Base-by-base conservation (phyloP, 2,888 invertebrate genomes). In the Falcaria lacertinaria region DNA sequence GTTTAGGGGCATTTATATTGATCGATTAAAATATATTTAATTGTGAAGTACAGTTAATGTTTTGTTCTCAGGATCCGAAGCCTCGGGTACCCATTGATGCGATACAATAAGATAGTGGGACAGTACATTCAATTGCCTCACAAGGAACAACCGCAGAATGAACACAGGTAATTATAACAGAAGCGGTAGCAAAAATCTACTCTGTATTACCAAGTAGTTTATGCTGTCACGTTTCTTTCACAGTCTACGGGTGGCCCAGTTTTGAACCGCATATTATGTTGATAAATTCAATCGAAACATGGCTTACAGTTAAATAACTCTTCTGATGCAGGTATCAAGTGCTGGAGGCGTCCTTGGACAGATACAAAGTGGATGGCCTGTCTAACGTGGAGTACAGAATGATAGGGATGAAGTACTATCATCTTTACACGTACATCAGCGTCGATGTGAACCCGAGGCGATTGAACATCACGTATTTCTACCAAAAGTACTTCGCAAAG, bases 111-210 rank as follows among this genome's bases (percentile, higher is more conserved):
- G 28, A 93, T 93, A 48, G 92, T 98, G 37, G 98, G 97, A 0
- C 91, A 96, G 33, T 99, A 98, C 80, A 94, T 94, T 47, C 97
- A 98, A 95, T 87, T 98, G 43, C 93, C 93, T 49, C 98, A 98
- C 80, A 91, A 91, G 39, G 93, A 94, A 52, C 94, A 95, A 64
- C 92, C 91, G 60, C 92, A 95, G 4, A 97, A 96, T 85, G 94
- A 94, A 1, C 92, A 93, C 71, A 91, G 95, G 94, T 94, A n/a
- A n/a, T n/a, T n/a, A n/a, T n/a, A n/a, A n/a, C n/a, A n/a, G n/a
- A n/a, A n/a, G n/a, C n/a, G n/a, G n/a, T n/a, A n/a, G n/a, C n/a
- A n/a, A n/a, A n/a, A n/a, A n/a, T n/a, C n/a, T n/a, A n/a, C n/a
- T n/a, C n/a, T n/a, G n/a, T n/a, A n/a, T n/a, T n/a, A n/a, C n/a